Evolutionary conservation across 1,140 invertebrate species (phyloP).

Genomic region (Cydia splendana): DNA sequence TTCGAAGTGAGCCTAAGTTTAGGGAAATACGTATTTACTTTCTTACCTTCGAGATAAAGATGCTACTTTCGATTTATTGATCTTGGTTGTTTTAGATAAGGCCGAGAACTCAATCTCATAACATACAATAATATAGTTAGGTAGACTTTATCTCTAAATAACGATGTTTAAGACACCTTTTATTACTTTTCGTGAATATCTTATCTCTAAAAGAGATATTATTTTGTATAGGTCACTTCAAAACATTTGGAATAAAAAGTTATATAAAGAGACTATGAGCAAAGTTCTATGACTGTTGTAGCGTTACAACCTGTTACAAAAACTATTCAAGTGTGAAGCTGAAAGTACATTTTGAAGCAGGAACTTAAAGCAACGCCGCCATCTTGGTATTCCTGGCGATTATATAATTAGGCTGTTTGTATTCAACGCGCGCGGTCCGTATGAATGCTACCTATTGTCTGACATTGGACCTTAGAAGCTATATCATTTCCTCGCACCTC

Average conservation of each 20-base stretch:
- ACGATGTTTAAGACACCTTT: too few relatives aligned
- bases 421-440: slow-evolving; percentile 66
- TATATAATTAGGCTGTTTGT: slow-evolving; percentile 74
- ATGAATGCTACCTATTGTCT: slow-evolving; percentile 79
- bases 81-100: slow-evolving; percentile 50
- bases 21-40: slow-evolving; percentile 62
- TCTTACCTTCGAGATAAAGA: slow-evolving; percentile 69
- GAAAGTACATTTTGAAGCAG: slow-evolving; percentile 48
- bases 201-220: too few relatives aligned
- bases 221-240: background rate
- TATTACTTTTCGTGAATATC: too few relatives aligned
- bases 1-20: slow-evolving; percentile 70
- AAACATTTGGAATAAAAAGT: background rate
- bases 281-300: slow-evolving; percentile 10
- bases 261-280: background rate
- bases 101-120: slow-evolving; percentile 35
- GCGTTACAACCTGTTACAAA: slow-evolving; percentile 37
- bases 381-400: slow-evolving; percentile 55
- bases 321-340: slow-evolving; percentile 43
- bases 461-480: slow-evolving; percentile 76
- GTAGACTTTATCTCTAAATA: slow-evolving; percentile 42
- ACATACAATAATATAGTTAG: background rate
- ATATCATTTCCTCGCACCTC: slow-evolving; percentile 76
- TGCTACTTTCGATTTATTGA: slow-evolving; percentile 76
- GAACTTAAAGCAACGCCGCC: slow-evolving; percentile 50